Evolutionary conservation across 2,888 invertebrate species (phyloP).

Genomic region (Macaria notata): DNA sequence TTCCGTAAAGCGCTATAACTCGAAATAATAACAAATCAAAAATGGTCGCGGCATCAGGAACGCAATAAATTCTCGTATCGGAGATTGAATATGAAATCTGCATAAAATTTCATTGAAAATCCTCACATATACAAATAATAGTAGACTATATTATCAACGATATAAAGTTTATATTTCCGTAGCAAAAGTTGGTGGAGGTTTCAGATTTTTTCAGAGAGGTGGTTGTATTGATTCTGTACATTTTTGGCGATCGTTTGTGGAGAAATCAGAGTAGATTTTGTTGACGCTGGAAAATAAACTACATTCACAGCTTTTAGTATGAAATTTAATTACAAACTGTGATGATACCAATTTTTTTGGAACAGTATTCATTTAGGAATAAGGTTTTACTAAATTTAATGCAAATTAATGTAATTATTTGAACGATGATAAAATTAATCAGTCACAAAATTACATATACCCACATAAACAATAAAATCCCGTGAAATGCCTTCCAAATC

Average conservation of each 20-base stretch:
- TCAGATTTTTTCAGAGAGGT: constrained; percentile 15
- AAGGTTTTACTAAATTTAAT: no score
- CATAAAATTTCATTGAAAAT: constrained; percentile 46
- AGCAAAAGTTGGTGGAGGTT: constrained; percentile 1
- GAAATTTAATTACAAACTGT: no score
- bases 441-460: no score
- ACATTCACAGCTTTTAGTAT: background rate
- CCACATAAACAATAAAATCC: no score
- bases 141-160: background rate
- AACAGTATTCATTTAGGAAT: no score
- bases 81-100: constrained; percentile 65
- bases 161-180: constrained; percentile 8
- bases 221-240: constrained; percentile 22
- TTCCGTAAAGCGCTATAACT: constrained; percentile 20
- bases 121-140: constrained; percentile 1
- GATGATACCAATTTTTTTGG: no score
- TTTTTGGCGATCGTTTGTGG: constrained; percentile 14
- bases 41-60: constrained; percentile 36
- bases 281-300: constrained; percentile 1
- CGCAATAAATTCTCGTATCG: constrained; percentile 56
- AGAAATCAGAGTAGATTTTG: constrained; percentile 14
- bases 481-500: no score
- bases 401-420: no score
- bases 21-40: constrained; percentile 34
- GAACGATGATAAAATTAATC: no score